Percentiles rank a stretch among this genome's conserved stretches.
Evolutionary conservation across 2,888 invertebrate genomes (phyloP).

Genomic region (Pyralis farinalis): DNA sequence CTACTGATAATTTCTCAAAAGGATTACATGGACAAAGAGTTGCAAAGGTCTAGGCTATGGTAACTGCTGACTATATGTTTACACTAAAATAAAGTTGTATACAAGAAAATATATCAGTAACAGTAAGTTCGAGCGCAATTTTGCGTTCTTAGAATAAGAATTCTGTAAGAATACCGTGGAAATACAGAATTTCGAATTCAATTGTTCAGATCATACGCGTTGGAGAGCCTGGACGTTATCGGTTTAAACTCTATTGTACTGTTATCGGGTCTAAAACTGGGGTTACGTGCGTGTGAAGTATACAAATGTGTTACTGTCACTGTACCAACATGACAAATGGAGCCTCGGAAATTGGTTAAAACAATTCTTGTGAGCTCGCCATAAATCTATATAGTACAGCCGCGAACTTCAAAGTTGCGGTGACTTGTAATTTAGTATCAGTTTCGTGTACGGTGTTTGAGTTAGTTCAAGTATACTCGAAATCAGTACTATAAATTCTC

Average conservation of each 20-base stretch:
- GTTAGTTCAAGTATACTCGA: not conserved
- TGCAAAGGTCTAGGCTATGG: too few relatives aligned
- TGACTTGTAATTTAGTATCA: slow-evolving; percentile 3
- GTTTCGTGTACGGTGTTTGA: not conserved
- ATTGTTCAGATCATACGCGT: not conserved
- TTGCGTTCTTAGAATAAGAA: too few relatives aligned
- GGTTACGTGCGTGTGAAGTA: slow-evolving; percentile 23
- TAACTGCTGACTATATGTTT: too few relatives aligned
- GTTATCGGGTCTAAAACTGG: slow-evolving; percentile 2
- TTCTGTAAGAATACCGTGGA: too few relatives aligned
- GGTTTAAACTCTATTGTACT: slow-evolving; percentile 2
- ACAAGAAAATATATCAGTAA: too few relatives aligned
- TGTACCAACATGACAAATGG: slow-evolving; percentile 33
- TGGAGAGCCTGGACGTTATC: not conserved
- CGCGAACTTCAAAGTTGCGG: slow-evolving; percentile 7
- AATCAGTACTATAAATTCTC: too few relatives aligned
- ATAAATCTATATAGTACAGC: slow-evolving; percentile 13
- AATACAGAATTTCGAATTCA: too few relatives aligned
- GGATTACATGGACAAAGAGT: too few relatives aligned
- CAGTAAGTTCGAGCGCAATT: too few relatives aligned
- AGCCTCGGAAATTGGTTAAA: slow-evolving; percentile 33
- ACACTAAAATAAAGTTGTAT: too few relatives aligned
- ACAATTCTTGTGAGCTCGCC: slow-evolving; percentile 20
- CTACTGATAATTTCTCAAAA: too few relatives aligned
- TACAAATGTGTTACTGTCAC: slow-evolving; percentile 38